phyloP scores from a whole-genome alignment of 1,140 invertebrate genomes.

The Delia radicum region DNA sequence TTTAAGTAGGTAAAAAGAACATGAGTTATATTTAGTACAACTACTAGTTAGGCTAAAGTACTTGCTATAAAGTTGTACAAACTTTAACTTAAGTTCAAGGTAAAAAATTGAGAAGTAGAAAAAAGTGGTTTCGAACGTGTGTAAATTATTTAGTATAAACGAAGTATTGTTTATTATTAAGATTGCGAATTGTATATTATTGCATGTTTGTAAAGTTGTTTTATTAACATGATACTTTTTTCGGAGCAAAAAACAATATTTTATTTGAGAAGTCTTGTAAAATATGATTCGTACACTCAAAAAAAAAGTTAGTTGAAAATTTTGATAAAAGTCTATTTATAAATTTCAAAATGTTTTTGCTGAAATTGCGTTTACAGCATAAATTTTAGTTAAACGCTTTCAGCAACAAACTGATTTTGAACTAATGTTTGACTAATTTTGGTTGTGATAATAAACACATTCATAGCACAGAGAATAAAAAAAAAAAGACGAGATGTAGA shows the following conservation, averaged over 20 bases:
- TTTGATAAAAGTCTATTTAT: no score
- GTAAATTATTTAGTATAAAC: background rate
- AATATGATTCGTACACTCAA: background rate
- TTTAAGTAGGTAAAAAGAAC: background rate
- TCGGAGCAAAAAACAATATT: background rate
- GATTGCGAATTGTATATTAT: no score
- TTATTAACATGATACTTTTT: background rate
- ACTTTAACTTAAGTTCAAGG: background rate
- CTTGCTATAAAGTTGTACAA: background rate
- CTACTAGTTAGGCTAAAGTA: background rate
- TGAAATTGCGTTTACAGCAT: no score
- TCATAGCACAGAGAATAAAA: no score
- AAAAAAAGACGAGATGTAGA: no score
- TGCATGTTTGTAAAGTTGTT: background rate
- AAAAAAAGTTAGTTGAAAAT: no score
- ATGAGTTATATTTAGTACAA: background rate
- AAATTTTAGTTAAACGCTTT: no score
- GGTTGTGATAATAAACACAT: no score
- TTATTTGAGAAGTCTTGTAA: no score
- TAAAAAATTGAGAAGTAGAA: background rate
- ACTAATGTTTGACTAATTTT: no score
- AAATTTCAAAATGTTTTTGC: no score
- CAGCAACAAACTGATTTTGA: no score
- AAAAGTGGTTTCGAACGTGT: background rate
- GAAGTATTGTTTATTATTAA: background rate